A percentile compares a stretch with the other conserved stretches of the same genome.
phyloP scores from a whole-genome alignment of 64 coral and sea anemone species.

The Anthopleura sola region DNA sequence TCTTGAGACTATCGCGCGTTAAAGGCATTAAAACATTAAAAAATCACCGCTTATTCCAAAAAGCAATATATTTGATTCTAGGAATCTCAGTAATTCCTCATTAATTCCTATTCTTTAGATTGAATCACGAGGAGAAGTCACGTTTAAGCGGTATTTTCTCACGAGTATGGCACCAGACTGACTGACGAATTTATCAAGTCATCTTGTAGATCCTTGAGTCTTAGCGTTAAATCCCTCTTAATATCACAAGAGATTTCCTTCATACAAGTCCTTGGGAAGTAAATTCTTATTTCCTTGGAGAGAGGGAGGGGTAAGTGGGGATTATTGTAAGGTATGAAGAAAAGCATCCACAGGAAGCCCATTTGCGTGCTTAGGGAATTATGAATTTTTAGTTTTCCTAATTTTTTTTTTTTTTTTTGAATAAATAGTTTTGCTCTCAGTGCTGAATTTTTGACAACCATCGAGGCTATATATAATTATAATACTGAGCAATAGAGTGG shows the following conservation, averaged over 20 bases:
- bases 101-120: neutral
- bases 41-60: neutral
- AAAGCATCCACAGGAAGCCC: too few relatives aligned
- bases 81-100: neutral
- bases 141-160: neutral
- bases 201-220: neutral
- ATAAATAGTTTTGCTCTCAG: too few relatives aligned
- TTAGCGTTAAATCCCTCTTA: neutral
- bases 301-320: neutral
- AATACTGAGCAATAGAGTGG: too few relatives aligned
- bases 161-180: neutral
- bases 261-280: neutral
- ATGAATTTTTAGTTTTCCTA: too few relatives aligned
- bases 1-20: neutral
- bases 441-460: too few relatives aligned
- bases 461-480: too few relatives aligned
- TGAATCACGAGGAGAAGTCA: neutral
- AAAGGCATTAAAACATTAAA: neutral
- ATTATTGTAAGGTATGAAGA: neutral
- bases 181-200: neutral
- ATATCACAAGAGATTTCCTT: neutral
- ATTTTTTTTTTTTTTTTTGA: too few relatives aligned
- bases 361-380: too few relatives aligned
- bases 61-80: neutral
- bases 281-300: neutral